Evolutionary conservation across 1,140 invertebrate genomes (phyloP), one percentile per base, ranked within the genome.

Genomic region (Semibalanus balanoides): DNA sequence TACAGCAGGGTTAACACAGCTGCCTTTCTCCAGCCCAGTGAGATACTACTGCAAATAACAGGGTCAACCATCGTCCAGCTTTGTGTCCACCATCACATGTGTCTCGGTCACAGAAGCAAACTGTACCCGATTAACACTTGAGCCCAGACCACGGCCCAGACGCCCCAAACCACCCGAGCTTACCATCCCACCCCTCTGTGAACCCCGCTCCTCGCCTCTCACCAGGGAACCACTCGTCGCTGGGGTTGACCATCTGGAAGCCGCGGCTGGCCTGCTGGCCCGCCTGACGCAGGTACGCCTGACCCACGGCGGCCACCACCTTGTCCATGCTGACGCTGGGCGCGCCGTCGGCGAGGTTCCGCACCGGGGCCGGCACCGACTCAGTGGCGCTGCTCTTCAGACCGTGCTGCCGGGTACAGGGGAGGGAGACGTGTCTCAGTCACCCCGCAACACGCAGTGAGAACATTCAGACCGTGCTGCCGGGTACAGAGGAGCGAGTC

Each of bases 211-310:
- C 35, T 5, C 17, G 5, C 35, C 7, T 22, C 78, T 83, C 83
- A 91, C 92, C 93, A 82, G 92, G 92, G 82, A 93, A 96, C 89
- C 90, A 92, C 74, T 91, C 88, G 79, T 95, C 91, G 0, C 89
- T 91, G 22, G 94, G 93, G 84, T 94, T 92, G n/a, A 96, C 85
- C 81, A 90, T 87, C 81, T 93, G 89, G 83, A 93, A 94, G 14
- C 92, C 92, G 79, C 89, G 88, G 81, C 93, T 90, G 81, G 89
- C 85, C 81, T 88, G 86, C 75, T 90, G 87, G 69, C 88, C 85
- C 17, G 88, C 83, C 76, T 88, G 85, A 0, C 89, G 90, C 69
- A 95, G 84, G 83, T 89, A 96, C 82, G 93, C 90, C 85, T 92
- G 91, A 30, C 93, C 80, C 74, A 85, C 79, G 31, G 80, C 78